Base-by-base conservation (phyloP, 2,888 invertebrate species). In the Cactoblastis cactorum region DNA sequence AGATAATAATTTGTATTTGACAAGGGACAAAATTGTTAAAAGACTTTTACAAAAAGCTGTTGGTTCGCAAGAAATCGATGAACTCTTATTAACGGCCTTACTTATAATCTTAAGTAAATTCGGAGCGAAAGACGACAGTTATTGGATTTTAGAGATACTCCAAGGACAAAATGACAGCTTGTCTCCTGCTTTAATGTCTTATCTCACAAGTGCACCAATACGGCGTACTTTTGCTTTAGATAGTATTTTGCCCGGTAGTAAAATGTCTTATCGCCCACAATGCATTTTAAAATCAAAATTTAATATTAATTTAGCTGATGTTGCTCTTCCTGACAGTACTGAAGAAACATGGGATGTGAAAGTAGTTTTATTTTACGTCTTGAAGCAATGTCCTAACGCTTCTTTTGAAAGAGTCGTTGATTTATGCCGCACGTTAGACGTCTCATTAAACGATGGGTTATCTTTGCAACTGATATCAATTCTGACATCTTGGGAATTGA, bases 261-360 rank as follows among this genome's bases (percentile, higher is more conserved):
- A 73, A 49, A 64, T 75, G 35, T 65, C 80, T 2, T 84, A 77
- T 60, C 80, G 85, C 41, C 87, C 88, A 37, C 82, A 83, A 53
- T 77, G 83, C 53, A 69, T 84, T 45, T 68, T 89, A 4, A 85
- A 85, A 64, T 68, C 73, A 1, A 88, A 85, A 66, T 89, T 85
- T 57, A 83, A 85, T 59, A 83, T 89, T 12, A 81, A 84, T 65
- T 70, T 88, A 52, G 71, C 80, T 15, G 86, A 88, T 56, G 73
- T 89, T 53, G 74, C 80, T 49, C 65, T 87, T 43, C 80, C 85
- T n/a, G 87, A 86, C 62, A 77, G 72, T 55, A 80, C 75, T 33
- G 89, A 88, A 69, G 85, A 86, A 69, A 88, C 88, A 15, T 87
- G 85, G 86, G 86, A 89, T 71, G 80, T 77, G 0, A 87, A 88